Evolutionary conservation across 2,888 invertebrate species (phyloP).

Genomic region (Tipula unca): DNA sequence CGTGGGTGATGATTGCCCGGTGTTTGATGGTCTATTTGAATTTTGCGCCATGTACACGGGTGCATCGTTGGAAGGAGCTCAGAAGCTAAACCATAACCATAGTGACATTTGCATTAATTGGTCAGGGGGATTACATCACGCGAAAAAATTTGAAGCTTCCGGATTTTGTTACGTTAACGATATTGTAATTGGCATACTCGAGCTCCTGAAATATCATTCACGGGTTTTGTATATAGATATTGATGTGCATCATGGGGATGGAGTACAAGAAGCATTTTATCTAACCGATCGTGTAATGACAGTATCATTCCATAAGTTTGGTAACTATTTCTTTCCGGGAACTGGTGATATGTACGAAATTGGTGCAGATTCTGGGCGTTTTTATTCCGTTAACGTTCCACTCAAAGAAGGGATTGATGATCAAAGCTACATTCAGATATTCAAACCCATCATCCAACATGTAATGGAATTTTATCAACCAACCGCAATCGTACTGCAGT

Average conservation of each 20-base stretch:
- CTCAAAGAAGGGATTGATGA: slow-evolving; percentile 97
- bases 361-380: slow-evolving; percentile 90
- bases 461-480: slow-evolving; percentile 97
- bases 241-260: slow-evolving; percentile 92
- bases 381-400: slow-evolving; percentile 97
- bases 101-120: slow-evolving; percentile 99
- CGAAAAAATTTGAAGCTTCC: slow-evolving; percentile 98
- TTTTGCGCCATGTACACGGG: slow-evolving; percentile 99
- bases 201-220: slow-evolving; percentile 86
- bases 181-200: slow-evolving; percentile 94
- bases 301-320: slow-evolving; percentile 97
- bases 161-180: slow-evolving; percentile 99
- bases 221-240: slow-evolving; percentile 97
- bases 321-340: slow-evolving; percentile 95
- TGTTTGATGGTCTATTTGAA: slow-evolving; percentile 94
- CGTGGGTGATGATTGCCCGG: slow-evolving; percentile 96
- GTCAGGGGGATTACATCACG: slow-evolving; percentile 98
- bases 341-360: slow-evolving; percentile 99
- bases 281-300: slow-evolving; percentile 98
- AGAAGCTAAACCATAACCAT: slow-evolving; percentile 87
- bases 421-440: slow-evolving; percentile 81
- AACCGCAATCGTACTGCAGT: slow-evolving; percentile 93
- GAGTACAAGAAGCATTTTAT: slow-evolving; percentile 97
- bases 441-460: slow-evolving; percentile 85
- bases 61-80: slow-evolving; percentile 93